These are phyloP conservation scores for Rutilus rutilus DNA, from an alignment of 2,113 vertebrate species.

Conservation along the genomic window DNA sequence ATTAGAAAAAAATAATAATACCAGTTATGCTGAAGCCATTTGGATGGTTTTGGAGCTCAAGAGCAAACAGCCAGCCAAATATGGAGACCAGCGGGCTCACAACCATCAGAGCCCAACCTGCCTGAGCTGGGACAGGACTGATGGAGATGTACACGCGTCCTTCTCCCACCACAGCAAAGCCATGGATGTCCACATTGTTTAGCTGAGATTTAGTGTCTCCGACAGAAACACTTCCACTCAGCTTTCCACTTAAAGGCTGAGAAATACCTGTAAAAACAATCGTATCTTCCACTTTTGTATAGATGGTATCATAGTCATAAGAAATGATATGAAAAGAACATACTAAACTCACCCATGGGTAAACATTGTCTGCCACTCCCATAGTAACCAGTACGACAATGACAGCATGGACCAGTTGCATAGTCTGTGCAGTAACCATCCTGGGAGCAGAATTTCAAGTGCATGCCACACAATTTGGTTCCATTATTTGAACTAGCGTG, in stretches of 20 bases:
- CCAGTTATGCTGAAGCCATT: slow-evolving; percentile 81
- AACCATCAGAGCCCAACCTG: slow-evolving; percentile 74
- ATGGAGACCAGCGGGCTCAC: slow-evolving; percentile 73
- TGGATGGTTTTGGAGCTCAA: slow-evolving; percentile 75
- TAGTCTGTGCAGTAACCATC: slow-evolving; percentile 82
- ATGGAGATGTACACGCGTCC: slow-evolving; percentile 80
- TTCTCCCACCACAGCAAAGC: slow-evolving; percentile 81
- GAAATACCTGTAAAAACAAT: slow-evolving; percentile 70
- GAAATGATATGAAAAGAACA: background rate
- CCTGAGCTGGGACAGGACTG: slow-evolving; percentile 75
- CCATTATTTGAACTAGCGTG: slow-evolving; percentile 62
- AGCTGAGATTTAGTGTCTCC: slow-evolving; percentile 65
- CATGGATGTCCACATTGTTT: slow-evolving; percentile 72
- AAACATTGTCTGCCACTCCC: slow-evolving; percentile 82
- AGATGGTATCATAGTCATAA: background rate
- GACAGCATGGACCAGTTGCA: slow-evolving; percentile 79
- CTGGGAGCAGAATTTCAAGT: slow-evolving; percentile 75
- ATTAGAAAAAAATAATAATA: slow-evolving; percentile 60
- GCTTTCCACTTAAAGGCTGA: slow-evolving; percentile 83
- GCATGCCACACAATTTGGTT: slow-evolving; percentile 73
- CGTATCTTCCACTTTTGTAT: background rate
- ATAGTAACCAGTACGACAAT: slow-evolving; percentile 78
- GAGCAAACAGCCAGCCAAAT: slow-evolving; percentile 83
- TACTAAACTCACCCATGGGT: slow-evolving; percentile 73
- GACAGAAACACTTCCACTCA: slow-evolving; percentile 77